phyloP scores from a whole-genome alignment of 2,113 vertebrate genomes.

The Limnothrissa miodon region DNA sequence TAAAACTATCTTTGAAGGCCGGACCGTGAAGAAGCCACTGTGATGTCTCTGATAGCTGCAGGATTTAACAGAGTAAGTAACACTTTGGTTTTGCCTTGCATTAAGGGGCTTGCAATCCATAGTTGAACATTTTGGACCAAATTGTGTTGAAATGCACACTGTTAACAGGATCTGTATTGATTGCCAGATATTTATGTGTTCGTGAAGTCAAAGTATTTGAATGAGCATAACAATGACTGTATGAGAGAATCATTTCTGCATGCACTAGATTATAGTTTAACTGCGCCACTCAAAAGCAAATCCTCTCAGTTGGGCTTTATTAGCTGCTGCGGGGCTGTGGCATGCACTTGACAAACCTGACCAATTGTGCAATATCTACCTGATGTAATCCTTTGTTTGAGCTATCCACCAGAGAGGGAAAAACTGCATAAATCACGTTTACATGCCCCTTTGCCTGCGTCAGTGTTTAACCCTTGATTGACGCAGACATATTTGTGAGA shows the following conservation, averaged over 20 bases:
- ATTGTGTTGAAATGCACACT: too few relatives aligned
- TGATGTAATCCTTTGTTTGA: constrained; percentile 12
- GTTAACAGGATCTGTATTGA: too few relatives aligned
- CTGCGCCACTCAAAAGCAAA: not conserved
- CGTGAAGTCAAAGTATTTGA: too few relatives aligned
- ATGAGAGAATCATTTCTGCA: not conserved
- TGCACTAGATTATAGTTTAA: not conserved
- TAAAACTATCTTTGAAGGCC: constrained; percentile 71
- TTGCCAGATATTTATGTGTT: too few relatives aligned
- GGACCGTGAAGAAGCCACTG: constrained; percentile 88
- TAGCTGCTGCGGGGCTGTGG: not conserved
- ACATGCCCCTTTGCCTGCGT: not conserved
- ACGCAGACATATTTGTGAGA: not conserved
- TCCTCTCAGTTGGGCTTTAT: not conserved
- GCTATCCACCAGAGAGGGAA: not conserved
- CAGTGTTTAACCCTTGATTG: constrained; percentile 13
- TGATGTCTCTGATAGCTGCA: constrained; percentile 89
- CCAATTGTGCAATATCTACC: constrained; percentile 11
- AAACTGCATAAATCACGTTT: constrained; percentile 9
- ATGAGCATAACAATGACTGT: too few relatives aligned
- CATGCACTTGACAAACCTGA: not conserved
- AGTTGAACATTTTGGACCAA: too few relatives aligned
- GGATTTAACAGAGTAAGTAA: constrained; percentile 92
- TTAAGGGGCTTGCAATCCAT: too few relatives aligned
- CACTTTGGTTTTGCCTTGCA: not conserved